A percentile compares a stretch with the other conserved stretches of the same genome.
These are phyloP conservation scores for Oscheius sp. DNA, from an alignment of 1,140 invertebrate genomes.

Conservation along the genomic window DNA sequence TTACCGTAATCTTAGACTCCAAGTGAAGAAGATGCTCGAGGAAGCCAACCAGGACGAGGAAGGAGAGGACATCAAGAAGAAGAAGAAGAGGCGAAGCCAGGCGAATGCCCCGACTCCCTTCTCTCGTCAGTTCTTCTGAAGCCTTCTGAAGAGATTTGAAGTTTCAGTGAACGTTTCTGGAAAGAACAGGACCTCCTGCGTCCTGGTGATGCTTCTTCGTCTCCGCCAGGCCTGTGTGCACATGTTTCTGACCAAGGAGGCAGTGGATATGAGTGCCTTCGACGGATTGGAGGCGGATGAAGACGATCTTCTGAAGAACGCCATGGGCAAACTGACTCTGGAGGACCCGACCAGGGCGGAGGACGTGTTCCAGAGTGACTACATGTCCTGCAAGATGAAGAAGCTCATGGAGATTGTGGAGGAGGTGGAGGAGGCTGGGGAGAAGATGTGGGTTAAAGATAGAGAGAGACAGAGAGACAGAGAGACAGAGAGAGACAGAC, in stretches of 20 bases:
- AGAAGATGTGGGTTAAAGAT: background rate
- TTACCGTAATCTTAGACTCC: no score
- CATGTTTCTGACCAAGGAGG: conserved; percentile 44
- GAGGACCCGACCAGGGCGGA: background rate
- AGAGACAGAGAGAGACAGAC: no score
- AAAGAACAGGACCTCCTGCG: conserved; percentile 40
- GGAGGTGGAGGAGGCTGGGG: background rate
- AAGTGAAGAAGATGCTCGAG: no score
- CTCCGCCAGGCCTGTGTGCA: conserved; percentile 54
- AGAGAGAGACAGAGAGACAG: no score
- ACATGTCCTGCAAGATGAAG: background rate
- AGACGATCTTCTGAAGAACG: background rate
- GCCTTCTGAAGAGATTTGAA: conserved; percentile 28
- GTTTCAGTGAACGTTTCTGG: no score
- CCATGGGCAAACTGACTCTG: background rate
- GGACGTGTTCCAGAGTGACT: background rate
- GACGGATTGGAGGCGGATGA: background rate
- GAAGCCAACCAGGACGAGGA: background rate
- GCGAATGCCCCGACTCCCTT: conserved; percentile 26
- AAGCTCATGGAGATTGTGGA: background rate
- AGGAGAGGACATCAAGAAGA: no score
- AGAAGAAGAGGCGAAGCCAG: background rate
- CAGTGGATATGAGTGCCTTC: conserved; percentile 12
- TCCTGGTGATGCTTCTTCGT: conserved; percentile 48
- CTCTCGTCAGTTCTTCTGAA: conserved; percentile 32